Conservation (phyloP, 2,888 invertebrate genomes). For the Julus scandinavius region DNA sequence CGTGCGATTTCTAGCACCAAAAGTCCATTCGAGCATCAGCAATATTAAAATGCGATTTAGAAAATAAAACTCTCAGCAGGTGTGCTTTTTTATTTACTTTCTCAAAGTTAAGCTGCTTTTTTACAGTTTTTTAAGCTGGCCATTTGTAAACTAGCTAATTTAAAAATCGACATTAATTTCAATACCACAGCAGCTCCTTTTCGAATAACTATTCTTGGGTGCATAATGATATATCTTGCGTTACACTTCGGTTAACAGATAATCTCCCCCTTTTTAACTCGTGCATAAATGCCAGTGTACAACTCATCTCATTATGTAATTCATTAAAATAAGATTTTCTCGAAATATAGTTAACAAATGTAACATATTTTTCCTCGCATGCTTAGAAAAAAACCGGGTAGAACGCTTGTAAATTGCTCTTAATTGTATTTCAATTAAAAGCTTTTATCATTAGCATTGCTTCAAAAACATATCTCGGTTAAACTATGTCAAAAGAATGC, state of each 20-base stretch:
- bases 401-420: slow-evolving; percentile 5
- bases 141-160: slow-evolving; percentile 19
- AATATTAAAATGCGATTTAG: background rate
- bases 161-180: slow-evolving; percentile 22
- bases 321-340: background rate
- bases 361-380: background rate
- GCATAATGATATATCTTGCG: background rate
- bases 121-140: slow-evolving; percentile 9
- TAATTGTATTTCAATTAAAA: slow-evolving; percentile 14
- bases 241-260: slow-evolving; percentile 30
- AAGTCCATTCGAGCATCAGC: background rate
- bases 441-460: background rate
- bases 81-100: slow-evolving; percentile 19
- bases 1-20: slow-evolving; percentile 8
- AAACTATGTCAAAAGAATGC: background rate
- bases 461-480: background rate
- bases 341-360: background rate
- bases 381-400: background rate
- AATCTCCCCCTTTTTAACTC: background rate
- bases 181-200: slow-evolving; percentile 28
- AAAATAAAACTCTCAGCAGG: slow-evolving; percentile 9
- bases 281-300: background rate
- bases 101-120: background rate
- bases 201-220: background rate
- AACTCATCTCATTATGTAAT: background rate